Evolutionary conservation across 2,113 vertebrate species (phyloP).

Genomic region (Myrmecophaga tridactyla): DNA sequence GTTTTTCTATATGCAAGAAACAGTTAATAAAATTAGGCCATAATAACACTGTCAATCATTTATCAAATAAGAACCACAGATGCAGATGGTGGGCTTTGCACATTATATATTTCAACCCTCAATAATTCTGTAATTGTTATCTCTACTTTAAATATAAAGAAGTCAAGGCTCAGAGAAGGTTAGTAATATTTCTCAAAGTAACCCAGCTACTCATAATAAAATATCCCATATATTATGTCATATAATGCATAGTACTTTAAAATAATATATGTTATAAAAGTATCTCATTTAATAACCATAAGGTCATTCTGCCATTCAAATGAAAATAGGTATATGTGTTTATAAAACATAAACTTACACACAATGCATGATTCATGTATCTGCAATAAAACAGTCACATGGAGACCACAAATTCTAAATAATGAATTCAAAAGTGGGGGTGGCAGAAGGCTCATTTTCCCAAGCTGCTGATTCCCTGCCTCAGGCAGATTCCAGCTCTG

Average conservation of each 20-base stretch:
- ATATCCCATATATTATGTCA: not conserved
- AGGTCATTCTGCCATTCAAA: not conserved
- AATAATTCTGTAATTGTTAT: not conserved
- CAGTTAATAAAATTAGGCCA: not conserved
- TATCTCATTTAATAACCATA: not conserved
- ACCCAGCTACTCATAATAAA: not conserved
- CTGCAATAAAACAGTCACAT: conserved; percentile 33
- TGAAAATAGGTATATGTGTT: not conserved
- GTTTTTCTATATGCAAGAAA: not conserved
- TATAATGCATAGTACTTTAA: not conserved
- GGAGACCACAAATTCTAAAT: conserved; percentile 22
- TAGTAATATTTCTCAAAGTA: not conserved
- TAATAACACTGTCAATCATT: not conserved
- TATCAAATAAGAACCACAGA: not conserved
- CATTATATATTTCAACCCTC: not conserved
- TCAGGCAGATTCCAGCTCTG: conserved; percentile 35
- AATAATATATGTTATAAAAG: not conserved
- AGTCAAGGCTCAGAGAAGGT: not conserved
- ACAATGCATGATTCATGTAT: not conserved
- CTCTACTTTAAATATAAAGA: not conserved
- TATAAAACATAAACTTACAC: conserved; percentile 41
- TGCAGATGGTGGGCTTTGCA: not conserved
- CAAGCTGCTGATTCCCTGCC: conserved; percentile 40
- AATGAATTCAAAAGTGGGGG: not conserved
- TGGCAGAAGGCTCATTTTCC: conserved; percentile 42